Conservation (phyloP, 2,797 vertebrate genomes). For the Morelia viridis region DNA sequence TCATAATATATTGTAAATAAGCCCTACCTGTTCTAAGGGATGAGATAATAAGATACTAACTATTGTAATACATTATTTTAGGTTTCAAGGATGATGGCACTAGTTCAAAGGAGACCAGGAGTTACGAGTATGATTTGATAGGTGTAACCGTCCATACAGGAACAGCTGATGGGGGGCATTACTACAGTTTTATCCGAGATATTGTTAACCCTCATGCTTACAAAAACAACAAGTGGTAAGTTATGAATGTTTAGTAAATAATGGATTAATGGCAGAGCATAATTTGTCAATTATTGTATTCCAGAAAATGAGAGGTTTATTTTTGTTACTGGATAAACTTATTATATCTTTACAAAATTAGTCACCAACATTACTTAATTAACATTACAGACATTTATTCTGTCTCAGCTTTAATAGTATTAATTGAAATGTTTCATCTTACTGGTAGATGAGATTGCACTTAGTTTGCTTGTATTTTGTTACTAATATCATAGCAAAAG, state of each 20-base stretch:
- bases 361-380: background rate
- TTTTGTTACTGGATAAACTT: background rate
- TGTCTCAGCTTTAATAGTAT: background rate
- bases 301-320: background rate
- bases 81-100: slow-evolving; percentile 89
- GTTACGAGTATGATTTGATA: slow-evolving; percentile 97
- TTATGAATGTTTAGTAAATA: slow-evolving; percentile 3
- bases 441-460: background rate
- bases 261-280: background rate
- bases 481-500: background rate
- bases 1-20: background rate
- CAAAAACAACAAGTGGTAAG: slow-evolving; percentile 98
- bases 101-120: slow-evolving; percentile 84
- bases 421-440: background rate
- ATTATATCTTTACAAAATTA: background rate
- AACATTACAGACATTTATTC: background rate
- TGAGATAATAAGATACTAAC: slow-evolving; percentile 16
- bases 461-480: background rate
- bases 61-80: slow-evolving; percentile 65
- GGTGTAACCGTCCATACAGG: slow-evolving; percentile 98
- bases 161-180: slow-evolving; percentile 96
- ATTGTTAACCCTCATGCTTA: slow-evolving; percentile 96
- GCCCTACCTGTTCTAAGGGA: background rate
- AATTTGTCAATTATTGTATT: background rate
- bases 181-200: slow-evolving; percentile 98